Conservation (phyloP, 1,140 invertebrate genomes). For the Drosophila malerkotliana region DNA sequence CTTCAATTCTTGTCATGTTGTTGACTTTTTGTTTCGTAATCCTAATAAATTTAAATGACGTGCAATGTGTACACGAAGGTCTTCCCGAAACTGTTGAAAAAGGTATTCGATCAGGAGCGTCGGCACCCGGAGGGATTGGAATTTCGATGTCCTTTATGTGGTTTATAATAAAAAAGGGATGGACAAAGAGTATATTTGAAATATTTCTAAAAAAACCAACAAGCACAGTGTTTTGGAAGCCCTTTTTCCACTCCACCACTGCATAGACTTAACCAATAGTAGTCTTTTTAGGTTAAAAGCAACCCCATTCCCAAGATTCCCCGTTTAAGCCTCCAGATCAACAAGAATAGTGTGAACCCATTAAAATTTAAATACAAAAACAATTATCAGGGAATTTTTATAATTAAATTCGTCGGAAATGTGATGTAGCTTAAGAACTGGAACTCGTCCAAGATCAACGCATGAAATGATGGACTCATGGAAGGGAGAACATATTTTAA, state of each 20-base stretch:
- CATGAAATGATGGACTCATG: slow-evolving; percentile 12
- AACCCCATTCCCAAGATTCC: slow-evolving; percentile 29
- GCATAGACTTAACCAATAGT: not conserved
- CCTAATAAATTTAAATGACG: slow-evolving; percentile 78
- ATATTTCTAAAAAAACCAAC: too few species aligned
- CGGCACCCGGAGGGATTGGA: not conserved
- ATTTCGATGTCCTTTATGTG: not conserved
- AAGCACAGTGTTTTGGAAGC: not conserved
- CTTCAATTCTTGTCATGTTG: slow-evolving; percentile 60
- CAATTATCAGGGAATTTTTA: slow-evolving; percentile 57
- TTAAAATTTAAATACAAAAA: slow-evolving; percentile 73
- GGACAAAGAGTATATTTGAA: too few species aligned
- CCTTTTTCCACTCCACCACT: not conserved
- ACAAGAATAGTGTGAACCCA: slow-evolving; percentile 67
- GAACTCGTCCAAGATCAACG: slow-evolving; percentile 19
- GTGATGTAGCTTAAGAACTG: slow-evolving; percentile 29
- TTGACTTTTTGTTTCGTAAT: slow-evolving; percentile 80
- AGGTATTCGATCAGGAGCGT: slow-evolving; percentile 41
- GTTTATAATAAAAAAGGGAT: not conserved
- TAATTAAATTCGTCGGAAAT: slow-evolving; percentile 74
- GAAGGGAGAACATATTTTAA: slow-evolving; percentile 66
- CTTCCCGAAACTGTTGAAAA: slow-evolving; percentile 35
- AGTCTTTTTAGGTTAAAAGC: slow-evolving; percentile 6
- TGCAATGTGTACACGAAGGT: slow-evolving; percentile 34
- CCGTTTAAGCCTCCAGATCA: slow-evolving; percentile 16